Base-by-base conservation (phyloP, 1,140 invertebrate species). In the Pseudomyrmex pallidus region DNA sequence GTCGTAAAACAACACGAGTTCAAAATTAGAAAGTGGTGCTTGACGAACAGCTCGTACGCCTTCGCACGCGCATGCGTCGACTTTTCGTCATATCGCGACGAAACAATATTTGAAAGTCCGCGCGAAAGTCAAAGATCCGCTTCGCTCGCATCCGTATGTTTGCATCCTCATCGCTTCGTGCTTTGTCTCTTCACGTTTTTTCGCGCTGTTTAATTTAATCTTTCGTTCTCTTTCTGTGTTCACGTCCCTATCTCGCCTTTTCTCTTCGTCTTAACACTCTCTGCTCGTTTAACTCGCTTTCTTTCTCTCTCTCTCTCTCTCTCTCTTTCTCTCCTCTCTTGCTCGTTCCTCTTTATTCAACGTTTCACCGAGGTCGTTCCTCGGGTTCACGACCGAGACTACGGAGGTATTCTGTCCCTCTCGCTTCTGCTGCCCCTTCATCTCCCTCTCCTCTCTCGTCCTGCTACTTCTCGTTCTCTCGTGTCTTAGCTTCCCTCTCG, bases 371-470 rank as follows among this genome's bases (percentile, higher is more conserved):
- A 91, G 89, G 88, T 84, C 88, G 86, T 89, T 90, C 83, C 74
- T 83, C 87, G 92, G 90, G 92, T 93, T 92, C 91, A 93, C 90
- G 91, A 93, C 91, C 90, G 91, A 91, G 87, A 86, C 80, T 90
- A 83, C 85, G 85, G 13, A 68, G 46, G 59, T 44, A 54, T 22
- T 59, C 62, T 52, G 22, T 74, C 62, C 9, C 54, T 68, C 83
- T 44, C 48, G 67, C 62, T 57, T 20, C 57, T 15, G 57, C 15
- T 22, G n/a, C 63, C 52, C 52, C 74, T 50, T 48, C 76, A 46
- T n/a, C 61, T 22, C 35, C 59, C 22, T 17, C 12, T 35, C 5
- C 5, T 61, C 13, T 61, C 73, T 76, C 73, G 22, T 56, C 74
- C 62, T 76, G 61, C 82, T 9, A n/a, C 35, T 25, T 52, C 46